These are phyloP conservation scores for Galeopterus variegatus DNA, from an alignment of 2,113 vertebrate species.

Conservation along the genomic window DNA sequence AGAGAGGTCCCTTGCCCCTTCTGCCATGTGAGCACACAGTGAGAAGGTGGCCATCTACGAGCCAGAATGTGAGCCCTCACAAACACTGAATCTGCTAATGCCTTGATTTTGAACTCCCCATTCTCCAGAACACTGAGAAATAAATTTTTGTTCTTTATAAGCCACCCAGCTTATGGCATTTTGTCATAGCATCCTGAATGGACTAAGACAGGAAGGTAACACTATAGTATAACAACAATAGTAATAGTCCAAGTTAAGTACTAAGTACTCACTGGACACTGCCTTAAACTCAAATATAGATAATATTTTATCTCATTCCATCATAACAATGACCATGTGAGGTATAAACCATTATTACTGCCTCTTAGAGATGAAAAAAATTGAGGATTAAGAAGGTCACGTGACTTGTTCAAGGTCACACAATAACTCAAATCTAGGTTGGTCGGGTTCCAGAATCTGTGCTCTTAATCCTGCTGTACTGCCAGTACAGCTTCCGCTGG, in stretches of 20 bases:
- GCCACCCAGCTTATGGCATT: not conserved
- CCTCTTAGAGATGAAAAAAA: constrained; percentile 8
- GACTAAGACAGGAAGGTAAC: not conserved
- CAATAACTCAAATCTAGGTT: not conserved
- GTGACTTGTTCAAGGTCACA: not conserved
- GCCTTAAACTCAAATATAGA: not conserved
- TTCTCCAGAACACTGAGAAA: not conserved
- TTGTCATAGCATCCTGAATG: not conserved
- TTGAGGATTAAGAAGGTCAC: not conserved
- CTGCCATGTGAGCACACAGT: not conserved
- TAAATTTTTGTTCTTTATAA: not conserved
- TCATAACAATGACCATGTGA: not conserved
- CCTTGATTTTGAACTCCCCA: not conserved
- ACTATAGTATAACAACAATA: not conserved
- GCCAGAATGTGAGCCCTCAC: not conserved
- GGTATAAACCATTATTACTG: not conserved
- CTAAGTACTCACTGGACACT: not conserved
- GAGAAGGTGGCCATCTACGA: not conserved
- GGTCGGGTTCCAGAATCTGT: not conserved
- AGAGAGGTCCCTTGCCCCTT: not conserved
- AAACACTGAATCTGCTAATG: too few species aligned
- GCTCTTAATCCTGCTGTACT: not conserved
- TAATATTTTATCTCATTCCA: not conserved
- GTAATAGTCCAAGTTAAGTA: not conserved
- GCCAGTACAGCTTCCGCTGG: not conserved